Percentiles rank a stretch among this genome's conserved stretches.
These are phyloP conservation scores for Ammospiza maritima DNA, from an alignment of 2,797 vertebrate species.

Conservation along the genomic window DNA sequence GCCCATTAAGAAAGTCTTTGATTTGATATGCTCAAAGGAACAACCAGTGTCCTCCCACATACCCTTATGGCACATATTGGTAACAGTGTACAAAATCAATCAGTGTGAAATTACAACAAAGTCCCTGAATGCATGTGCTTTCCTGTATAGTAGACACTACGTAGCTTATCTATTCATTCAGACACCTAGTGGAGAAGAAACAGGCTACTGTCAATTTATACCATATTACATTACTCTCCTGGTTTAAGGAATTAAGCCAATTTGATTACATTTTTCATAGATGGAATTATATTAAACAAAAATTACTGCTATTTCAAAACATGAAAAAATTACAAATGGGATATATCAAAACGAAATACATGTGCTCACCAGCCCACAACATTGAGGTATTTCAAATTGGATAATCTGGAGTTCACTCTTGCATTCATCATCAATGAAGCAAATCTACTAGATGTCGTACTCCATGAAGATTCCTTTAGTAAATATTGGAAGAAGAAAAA, in stretches of 20 bases:
- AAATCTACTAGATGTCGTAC: not conserved
- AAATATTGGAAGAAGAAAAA: not conserved
- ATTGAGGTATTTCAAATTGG: not conserved
- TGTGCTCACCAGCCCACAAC: not conserved
- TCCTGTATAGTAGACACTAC: not conserved
- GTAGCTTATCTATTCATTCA: not conserved
- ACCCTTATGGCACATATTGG: not conserved
- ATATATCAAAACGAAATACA: not conserved
- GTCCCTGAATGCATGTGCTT: not conserved
- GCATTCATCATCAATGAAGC: not conserved
- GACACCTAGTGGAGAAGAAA: not conserved
- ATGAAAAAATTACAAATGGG: not conserved
- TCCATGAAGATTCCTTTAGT: not conserved
- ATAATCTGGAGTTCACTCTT: not conserved
- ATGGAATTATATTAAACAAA: not conserved
- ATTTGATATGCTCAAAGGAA: accelerated
- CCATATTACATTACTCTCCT: not conserved
- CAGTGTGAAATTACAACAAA: not conserved
- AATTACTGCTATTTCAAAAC: not conserved
- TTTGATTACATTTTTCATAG: not conserved
- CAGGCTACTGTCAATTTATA: not conserved
- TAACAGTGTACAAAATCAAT: not conserved
- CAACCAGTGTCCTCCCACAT: not conserved
- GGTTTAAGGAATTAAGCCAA: not conserved
- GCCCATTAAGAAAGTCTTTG: not conserved